Base-by-base conservation (phyloP, 2,888 invertebrate species). In the Argyresthia goedartella region DNA sequence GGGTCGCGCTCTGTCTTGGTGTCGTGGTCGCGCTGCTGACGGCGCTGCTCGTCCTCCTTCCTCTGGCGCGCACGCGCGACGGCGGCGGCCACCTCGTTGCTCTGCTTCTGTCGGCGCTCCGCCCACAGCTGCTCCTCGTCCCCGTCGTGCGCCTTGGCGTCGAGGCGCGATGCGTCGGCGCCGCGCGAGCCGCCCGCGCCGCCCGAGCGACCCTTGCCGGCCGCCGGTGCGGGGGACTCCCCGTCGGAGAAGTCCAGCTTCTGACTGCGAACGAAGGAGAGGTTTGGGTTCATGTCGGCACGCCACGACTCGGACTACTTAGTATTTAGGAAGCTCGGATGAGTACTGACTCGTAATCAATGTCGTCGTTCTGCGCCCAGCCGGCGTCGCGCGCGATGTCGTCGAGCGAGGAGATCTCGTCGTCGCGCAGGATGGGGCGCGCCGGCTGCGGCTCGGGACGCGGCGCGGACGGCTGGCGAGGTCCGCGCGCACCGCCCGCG, bases 241-340 rank as follows among this genome's bases (percentile, higher is more conserved):
- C 97, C 97, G 81, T 98, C 97, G 69, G 97, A 97, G 81, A 97
- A 98, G 60, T 95, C 93, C 71, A 98, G 82, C 79, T 96, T 97
- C 86, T 96, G 95, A 87, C 92, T 92, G 80, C 53, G 76, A 81
- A n/a, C n/a, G n/a, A n/a, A n/a, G n/a, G n/a, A 57, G 52, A 3
- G 25, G n/a, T n/a, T n/a, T n/a, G n/a, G n/a, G n/a, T n/a, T n/a
- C n/a, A n/a, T n/a, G n/a, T n/a, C n/a, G n/a, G n/a, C n/a, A n/a
- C n/a, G n/a, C n/a, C n/a, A n/a, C 36, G 9, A 36, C 7, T 36
- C 36, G 9, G 7, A 9, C 36, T 36, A 36, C 36, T 36, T 36
- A 9, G 9, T n/a, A n/a, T n/a, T n/a, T n/a, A n/a, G n/a, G n/a
- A n/a, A n/a, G n/a, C n/a, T n/a, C n/a, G 8, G 36, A 36, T 8